These are phyloP conservation scores for Agrypnus murinus DNA, from an alignment of 2,888 invertebrate species.

Conservation along the genomic window DNA sequence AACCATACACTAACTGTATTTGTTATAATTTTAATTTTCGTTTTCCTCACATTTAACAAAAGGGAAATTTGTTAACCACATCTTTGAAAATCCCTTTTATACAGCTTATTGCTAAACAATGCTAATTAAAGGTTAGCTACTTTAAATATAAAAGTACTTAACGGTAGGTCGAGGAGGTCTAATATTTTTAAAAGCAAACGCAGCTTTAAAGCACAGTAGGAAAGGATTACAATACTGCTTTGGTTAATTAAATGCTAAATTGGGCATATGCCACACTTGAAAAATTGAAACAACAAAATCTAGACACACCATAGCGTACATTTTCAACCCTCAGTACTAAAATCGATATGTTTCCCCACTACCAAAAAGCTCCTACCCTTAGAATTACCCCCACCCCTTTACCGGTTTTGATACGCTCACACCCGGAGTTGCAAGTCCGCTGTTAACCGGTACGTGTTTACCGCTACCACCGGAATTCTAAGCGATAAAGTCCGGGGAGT, in stretches of 20 bases:
- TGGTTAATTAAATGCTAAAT: background rate
- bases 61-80: no score
- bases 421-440: constrained; percentile 50
- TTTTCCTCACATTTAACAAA: no score
- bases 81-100: no score
- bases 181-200: no score
- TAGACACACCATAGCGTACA: constrained; percentile 37
- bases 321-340: constrained; percentile 39
- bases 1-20: no score
- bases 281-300: constrained; percentile 37
- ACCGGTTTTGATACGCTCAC: constrained; percentile 50
- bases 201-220: no score
- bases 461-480: constrained; percentile 42
- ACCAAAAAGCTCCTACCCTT: constrained; percentile 41
- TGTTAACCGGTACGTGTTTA: constrained; percentile 49
- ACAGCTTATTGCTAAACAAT: no score
- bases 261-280: constrained; percentile 1
- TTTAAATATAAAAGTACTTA: no score
- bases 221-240: no score
- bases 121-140: no score
- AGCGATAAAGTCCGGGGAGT: constrained; percentile 39
- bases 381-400: constrained; percentile 42
- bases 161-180: no score
- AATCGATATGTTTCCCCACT: constrained; percentile 49
- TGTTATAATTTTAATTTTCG: no score